These are phyloP conservation scores for Sitophilus oryzae DNA, from an alignment of 1,140 invertebrate species.

Conservation along the genomic window DNA sequence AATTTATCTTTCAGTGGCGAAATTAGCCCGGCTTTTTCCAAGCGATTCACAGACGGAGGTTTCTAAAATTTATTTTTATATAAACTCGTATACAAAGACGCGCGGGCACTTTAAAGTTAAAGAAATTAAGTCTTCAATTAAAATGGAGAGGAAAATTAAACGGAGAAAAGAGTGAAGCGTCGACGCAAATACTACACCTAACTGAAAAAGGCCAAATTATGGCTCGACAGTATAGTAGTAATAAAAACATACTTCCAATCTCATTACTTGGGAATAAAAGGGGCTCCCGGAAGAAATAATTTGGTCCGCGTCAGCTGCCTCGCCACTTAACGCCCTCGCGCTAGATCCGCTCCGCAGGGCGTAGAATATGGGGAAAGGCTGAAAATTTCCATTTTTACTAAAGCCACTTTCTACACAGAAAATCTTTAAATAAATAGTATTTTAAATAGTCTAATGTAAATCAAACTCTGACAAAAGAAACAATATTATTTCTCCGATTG, in stretches of 20 bases:
- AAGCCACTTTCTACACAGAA: too few species aligned
- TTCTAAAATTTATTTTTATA: too few species aligned
- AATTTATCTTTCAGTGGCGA: too few species aligned
- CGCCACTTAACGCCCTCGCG: conserved; percentile 18
- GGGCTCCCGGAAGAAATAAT: conserved; percentile 15
- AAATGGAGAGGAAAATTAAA: background rate
- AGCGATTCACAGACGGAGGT: too few species aligned
- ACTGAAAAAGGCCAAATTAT: background rate
- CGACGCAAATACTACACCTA: background rate
- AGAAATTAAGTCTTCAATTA: background rate
- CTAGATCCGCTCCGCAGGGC: background rate
- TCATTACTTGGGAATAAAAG: conserved; percentile 18
- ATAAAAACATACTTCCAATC: conserved; percentile 11
- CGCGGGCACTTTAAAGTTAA: too few species aligned
- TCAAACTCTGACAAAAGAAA: background rate
- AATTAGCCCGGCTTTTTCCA: too few species aligned
- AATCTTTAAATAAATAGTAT: too few species aligned
- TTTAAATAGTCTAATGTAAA: too few species aligned
- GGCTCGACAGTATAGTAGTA: background rate
- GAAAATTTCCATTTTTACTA: too few species aligned
- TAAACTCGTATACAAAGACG: too few species aligned
- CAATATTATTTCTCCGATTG: background rate
- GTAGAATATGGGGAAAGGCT: background rate
- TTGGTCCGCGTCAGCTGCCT: conserved; percentile 22
- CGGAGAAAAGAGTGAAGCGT: too few species aligned